Conservation (phyloP, 2,888 invertebrate species). For the Embidobia sp. region DNA sequence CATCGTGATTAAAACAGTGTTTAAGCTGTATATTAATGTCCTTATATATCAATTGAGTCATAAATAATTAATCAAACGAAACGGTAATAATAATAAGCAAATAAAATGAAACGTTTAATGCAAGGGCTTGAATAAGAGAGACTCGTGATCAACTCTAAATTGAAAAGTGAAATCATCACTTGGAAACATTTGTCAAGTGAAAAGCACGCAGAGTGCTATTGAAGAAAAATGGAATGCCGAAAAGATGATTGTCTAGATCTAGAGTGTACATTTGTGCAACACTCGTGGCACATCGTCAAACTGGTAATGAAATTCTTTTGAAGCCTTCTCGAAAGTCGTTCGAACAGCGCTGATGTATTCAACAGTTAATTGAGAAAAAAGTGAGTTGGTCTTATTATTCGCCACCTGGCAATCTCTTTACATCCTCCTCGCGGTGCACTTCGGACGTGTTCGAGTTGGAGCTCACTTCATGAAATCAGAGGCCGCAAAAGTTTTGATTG, state of each 20-base stretch:
- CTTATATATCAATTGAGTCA: too few species aligned
- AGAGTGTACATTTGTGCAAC: conserved; percentile 37
- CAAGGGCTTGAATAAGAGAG: too few species aligned
- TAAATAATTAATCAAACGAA: too few species aligned
- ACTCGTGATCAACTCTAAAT: too few species aligned
- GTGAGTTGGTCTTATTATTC: conserved; percentile 49
- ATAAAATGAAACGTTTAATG: too few species aligned
- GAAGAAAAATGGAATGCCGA: conserved; percentile 4
- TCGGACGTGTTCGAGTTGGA: conserved; percentile 37
- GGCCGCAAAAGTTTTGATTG: conserved; percentile 56
- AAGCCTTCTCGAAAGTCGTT: conserved; percentile 45
- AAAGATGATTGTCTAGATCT: conserved; percentile 19
- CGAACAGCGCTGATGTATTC: conserved; percentile 40
- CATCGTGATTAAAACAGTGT: too few species aligned
- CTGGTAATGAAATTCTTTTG: conserved; percentile 53
- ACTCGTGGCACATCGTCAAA: conserved; percentile 29
- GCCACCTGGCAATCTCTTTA: conserved; percentile 55
- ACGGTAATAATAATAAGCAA: too few species aligned
- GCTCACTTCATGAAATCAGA: conserved; percentile 45
- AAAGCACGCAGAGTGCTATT: neutral
- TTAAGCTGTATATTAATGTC: too few species aligned
- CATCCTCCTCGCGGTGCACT: conserved; percentile 33
- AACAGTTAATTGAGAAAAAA: conserved; percentile 50
- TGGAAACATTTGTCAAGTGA: too few species aligned
- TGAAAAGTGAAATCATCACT: too few species aligned